Evolutionary conservation across 23 tunicate species (phyloP).

Genomic region (Oikopleura vanhoeffeni): DNA sequence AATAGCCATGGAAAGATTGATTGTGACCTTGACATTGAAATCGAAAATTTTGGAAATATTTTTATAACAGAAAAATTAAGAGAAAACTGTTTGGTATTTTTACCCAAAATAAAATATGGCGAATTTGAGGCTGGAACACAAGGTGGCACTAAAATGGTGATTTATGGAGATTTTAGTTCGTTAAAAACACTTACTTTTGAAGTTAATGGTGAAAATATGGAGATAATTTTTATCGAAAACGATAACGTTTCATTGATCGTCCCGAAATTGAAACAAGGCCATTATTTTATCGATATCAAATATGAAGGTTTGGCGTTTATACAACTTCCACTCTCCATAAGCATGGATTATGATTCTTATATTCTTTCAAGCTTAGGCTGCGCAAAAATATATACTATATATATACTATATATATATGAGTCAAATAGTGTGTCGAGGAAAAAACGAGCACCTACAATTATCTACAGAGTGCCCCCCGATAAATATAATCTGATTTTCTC

Average conservation of each 20-base stretch:
- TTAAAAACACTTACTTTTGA: not conserved
- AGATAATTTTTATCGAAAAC: not conserved
- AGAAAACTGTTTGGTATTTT: too few species aligned
- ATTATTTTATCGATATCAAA: not conserved
- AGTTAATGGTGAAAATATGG: not conserved
- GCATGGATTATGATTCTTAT: too few species aligned
- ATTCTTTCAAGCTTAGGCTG: too few species aligned
- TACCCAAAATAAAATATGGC: too few species aligned
- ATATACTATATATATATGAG: too few species aligned
- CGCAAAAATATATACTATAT: too few species aligned
- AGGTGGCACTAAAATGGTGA: not conserved
- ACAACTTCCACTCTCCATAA: too few species aligned
- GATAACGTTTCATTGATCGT: not conserved
- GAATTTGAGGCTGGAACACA: not conserved
- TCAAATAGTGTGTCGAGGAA: too few species aligned
- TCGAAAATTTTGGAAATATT: not conserved
- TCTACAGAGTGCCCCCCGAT: too few species aligned
- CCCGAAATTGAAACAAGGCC: not conserved
- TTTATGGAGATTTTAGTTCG: not conserved
- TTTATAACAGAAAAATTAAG: not conserved
- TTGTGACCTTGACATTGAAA: not conserved
- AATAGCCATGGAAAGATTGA: too few species aligned
- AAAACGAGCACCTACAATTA: too few species aligned
- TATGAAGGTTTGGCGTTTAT: not conserved
- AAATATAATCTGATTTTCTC: too few species aligned